Percentiles rank a stretch among this genome's conserved stretches.
These are phyloP conservation scores for Drosophila kurseongensis DNA, from an alignment of 1,140 invertebrate genomes.

Conservation along the genomic window DNA sequence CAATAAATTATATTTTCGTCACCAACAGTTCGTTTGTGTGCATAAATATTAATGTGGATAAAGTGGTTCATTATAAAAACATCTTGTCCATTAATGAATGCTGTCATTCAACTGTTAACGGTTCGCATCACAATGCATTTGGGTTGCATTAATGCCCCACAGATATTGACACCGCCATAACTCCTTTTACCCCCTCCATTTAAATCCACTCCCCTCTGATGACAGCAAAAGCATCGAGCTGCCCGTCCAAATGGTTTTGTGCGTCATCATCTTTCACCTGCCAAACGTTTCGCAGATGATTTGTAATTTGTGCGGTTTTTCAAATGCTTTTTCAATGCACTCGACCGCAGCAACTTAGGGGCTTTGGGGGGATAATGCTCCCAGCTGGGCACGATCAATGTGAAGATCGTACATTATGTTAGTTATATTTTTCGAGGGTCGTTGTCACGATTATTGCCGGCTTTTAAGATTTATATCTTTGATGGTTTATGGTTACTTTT, in stretches of 20 bases:
- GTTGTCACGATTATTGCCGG: constrained; percentile 37
- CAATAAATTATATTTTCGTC: neutral
- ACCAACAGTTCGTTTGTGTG: neutral
- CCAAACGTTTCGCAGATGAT: constrained; percentile 60
- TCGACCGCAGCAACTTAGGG: constrained; percentile 38
- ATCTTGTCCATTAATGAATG: constrained; percentile 7
- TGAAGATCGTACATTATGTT: constrained; percentile 40
- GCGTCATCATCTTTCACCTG: constrained; percentile 78
- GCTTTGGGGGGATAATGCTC: constrained; percentile 7
- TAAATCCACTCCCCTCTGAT: neutral
- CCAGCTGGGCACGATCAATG: constrained; percentile 35
- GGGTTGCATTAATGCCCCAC: constrained; percentile 30
- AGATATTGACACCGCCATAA: constrained; percentile 29
- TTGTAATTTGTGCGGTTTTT: constrained; percentile 59
- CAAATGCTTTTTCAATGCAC: constrained; percentile 51
- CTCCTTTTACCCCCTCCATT: neutral
- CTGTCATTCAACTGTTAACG: constrained; percentile 18
- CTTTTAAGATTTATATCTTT: constrained; percentile 27
- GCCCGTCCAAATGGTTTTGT: constrained; percentile 50
- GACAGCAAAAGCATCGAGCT: constrained; percentile 14
- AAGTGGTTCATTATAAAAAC: constrained; percentile 3
- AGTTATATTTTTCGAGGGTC: constrained; percentile 25
- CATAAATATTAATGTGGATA: neutral
- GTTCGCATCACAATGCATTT: constrained; percentile 30
- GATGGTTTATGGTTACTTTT: constrained; percentile 26